Evolutionary conservation across 2,888 invertebrate genomes (phyloP).

Genomic region (Eulithis prunata): DNA sequence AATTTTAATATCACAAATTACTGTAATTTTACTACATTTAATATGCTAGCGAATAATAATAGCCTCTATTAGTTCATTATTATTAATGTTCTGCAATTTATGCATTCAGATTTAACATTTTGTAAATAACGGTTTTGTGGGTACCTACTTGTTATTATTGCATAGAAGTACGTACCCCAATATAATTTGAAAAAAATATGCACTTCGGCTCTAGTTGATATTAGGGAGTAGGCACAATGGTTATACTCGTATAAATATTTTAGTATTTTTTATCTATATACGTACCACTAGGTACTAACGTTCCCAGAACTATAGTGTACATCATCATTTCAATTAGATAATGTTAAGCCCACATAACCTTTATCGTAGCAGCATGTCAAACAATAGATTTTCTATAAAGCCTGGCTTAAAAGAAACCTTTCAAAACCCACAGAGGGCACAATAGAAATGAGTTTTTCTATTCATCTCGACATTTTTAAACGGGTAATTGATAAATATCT

Average conservation of each 20-base stretch:
- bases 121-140: slow-evolving; percentile 4
- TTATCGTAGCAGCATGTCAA: too few species aligned
- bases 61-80: slow-evolving; percentile 47
- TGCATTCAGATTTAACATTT: too few species aligned
- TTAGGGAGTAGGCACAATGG: slow-evolving; percentile 75
- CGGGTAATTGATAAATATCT: not conserved
- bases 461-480: not conserved
- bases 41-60: slow-evolving; percentile 61
- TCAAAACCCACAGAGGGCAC: too few species aligned
- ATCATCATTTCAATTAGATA: slow-evolving; percentile 15
- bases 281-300: not conserved
- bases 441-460: too few species aligned
- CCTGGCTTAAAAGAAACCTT: too few species aligned
- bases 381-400: too few species aligned
- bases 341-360: not conserved
- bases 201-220: slow-evolving; percentile 32
- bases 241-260: slow-evolving; percentile 35
- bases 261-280: slow-evolving; percentile 5
- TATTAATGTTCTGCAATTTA: slow-evolving; percentile 46
- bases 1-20: slow-evolving; percentile 82
- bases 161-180: slow-evolving; percentile 1
- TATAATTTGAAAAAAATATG: slow-evolving; percentile 25
- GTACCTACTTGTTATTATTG: slow-evolving; percentile 12
- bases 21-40: slow-evolving; percentile 55
- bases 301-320: slow-evolving; percentile 2